Evolutionary conservation across 2,113 vertebrate genomes (phyloP), one percentile per base, ranked within the genome.

Genomic region (Ceuthmochares aereus): DNA sequence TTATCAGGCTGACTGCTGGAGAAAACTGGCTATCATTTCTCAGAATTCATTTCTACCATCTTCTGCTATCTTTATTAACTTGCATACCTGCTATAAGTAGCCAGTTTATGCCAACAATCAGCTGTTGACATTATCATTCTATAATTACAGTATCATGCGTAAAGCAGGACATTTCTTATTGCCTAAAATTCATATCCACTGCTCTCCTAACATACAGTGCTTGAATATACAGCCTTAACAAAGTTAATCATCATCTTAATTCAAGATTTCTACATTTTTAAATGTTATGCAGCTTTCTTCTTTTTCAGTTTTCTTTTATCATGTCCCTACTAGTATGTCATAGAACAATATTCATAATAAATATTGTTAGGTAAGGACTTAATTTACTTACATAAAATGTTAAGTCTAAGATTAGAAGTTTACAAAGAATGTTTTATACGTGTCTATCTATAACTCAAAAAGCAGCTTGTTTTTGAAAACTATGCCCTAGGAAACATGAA

Each of bases 171-270:
- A 98, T 98, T 98, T 98, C 98, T 97, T 98, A 98, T 98, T 98
- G 98, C 97, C 97, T 98, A 98, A 98, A 98, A 98, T 96, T 97
- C 98, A 98, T 96, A 96, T 90, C 90, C 97, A 98, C 98, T 96
- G 97, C 97, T 98, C 97, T 98, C 97, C 98, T 98, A 98, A 98
- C 97, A 98, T 98, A 99, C 99, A 99, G 99, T 99, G 98, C 98
- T 99, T 99, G 98, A 99, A 99, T 99, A 98, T 99, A 99, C 98
- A 98, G 97, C 98, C 98, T 99, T 98, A 99, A 99, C 98, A 98
- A 98, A 97, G 96, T 98, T 98, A 97, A 97, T 98, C 95, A 96
- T 97, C 93, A 97, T 98, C 73, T 95, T 97, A 96, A 96, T 87
- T 89, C 96, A 97, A 97, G 92, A 95, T 97, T 98, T 98, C 97